These are phyloP conservation scores for Dicyrtoma fusca DNA, from an alignment of 2,888 invertebrate species.

Conservation along the genomic window DNA sequence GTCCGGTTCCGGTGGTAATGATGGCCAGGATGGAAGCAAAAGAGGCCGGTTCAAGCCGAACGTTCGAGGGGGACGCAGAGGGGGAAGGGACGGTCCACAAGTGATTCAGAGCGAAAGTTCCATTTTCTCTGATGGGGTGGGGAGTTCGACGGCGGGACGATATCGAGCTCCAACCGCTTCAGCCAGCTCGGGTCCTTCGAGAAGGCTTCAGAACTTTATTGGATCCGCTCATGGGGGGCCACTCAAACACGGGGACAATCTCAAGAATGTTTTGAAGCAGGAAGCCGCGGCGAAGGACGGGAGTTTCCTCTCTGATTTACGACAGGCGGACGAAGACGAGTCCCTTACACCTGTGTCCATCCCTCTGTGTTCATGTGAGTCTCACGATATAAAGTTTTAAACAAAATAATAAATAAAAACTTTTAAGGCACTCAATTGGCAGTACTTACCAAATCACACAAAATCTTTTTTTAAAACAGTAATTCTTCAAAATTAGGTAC, in stretches of 20 bases:
- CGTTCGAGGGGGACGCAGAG: constrained; percentile 19
- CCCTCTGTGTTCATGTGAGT: constrained; percentile 47
- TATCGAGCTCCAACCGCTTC: constrained; percentile 34
- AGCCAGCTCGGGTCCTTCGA: background rate
- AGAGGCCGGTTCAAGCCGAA: constrained; percentile 36
- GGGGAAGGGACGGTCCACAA: constrained; percentile 35
- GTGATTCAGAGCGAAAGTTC: constrained; percentile 45
- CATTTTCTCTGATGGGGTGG: constrained; percentile 52
- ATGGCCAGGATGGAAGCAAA: background rate
- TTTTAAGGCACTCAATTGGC: too few relatives aligned
- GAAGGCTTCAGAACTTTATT: background rate
- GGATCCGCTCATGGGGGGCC: background rate
- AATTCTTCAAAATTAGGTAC: too few relatives aligned
- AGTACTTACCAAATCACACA: too few relatives aligned
- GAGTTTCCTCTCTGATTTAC: constrained; percentile 24
- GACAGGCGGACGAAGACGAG: constrained; percentile 27
- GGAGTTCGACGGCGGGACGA: constrained; percentile 34
- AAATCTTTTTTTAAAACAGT: too few relatives aligned
- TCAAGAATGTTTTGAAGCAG: background rate
- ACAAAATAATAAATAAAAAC: too few relatives aligned
- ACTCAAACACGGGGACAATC: too few relatives aligned
- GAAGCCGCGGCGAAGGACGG: constrained; percentile 31
- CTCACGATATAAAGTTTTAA: too few relatives aligned
- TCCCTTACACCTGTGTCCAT: constrained; percentile 41
- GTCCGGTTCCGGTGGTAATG: background rate